Evolutionary conservation across 1,140 invertebrate species (phyloP), one percentile per base, ranked within the genome.

Genomic region (Ctenoplectra terminalis): DNA sequence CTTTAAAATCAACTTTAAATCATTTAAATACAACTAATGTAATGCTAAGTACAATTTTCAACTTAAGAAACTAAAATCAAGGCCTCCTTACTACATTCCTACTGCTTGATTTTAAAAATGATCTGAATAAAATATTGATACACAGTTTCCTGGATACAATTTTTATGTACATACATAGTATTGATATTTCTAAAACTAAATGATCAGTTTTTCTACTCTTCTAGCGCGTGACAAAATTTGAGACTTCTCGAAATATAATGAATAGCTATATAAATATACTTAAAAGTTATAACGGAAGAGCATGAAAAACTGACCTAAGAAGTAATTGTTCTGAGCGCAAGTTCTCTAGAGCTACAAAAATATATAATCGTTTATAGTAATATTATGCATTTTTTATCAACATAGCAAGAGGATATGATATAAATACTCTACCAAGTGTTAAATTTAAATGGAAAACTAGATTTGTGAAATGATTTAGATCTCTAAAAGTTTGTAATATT

Each of bases 281-380:
- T 40, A 60, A 56, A 86, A 86, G 31, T 50, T 37, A 69, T 86
- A 43, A 87, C 75, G 58, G 77, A 87, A 87, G 77, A 87, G 77
- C 58, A 87, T 40, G 69, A 87, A 87, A 78, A 48, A 85, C 77
- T 48, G 67, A 87, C 61, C 85, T 54, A 79, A 74, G 71, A 87
- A 83, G 74, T 90, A 85, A 87, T 87, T 91, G 87, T 89, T 91
- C 75, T 89, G 87, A 91, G 87, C 85, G 75, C 84, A 87, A 90
- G 82, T 90, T 82, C 82, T 72, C 89, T 92, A 91, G 71, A 90
- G 86, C 91, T 92, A 91, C 87, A 92, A 92, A 92, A 92, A 92
- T 91, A 92, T 90, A 88, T 90, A 88, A 90, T 85, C 88, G 83
- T 89, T 73, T 84, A 84, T 84, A 75, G 85, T 88, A 90, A 89